A percentile compares a stretch with the other conserved stretches of the same genome.
phyloP scores from a whole-genome alignment of 2,113 vertebrate species.

The Syngnathus scovelli region DNA sequence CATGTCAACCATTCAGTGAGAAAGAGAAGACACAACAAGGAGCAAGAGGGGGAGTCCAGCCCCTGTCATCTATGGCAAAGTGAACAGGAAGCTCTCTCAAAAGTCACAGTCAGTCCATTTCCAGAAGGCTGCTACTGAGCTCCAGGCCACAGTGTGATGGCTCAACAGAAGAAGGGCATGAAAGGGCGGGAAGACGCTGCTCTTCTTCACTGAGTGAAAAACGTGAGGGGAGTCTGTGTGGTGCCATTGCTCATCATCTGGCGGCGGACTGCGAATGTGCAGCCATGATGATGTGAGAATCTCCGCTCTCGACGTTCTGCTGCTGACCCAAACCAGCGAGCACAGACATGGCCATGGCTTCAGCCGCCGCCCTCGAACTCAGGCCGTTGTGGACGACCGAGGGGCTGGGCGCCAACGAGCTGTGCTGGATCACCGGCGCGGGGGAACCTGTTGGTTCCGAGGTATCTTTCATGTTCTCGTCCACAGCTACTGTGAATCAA shows the following conservation, averaged over 20 bases:
- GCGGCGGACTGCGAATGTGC: constrained; percentile 90
- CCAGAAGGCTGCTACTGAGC: constrained; percentile 71
- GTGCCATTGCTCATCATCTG: constrained; percentile 84
- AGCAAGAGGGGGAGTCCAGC: constrained; percentile 67
- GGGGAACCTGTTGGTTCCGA: constrained; percentile 86
- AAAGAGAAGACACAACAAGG: constrained; percentile 19
- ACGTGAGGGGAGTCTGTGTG: constrained; percentile 49
- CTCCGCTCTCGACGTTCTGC: constrained; percentile 78
- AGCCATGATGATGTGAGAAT: constrained; percentile 76
- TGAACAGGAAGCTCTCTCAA: constrained; percentile 69
- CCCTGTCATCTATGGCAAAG: constrained; percentile 74
- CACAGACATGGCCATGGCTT: constrained; percentile 92
- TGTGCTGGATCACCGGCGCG: constrained; percentile 89
- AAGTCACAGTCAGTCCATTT: constrained; percentile 69
- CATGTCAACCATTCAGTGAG: constrained; percentile 23
- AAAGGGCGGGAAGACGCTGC: constrained; percentile 19
- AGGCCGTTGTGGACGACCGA: constrained; percentile 79
- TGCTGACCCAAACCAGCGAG: constrained; percentile 91
- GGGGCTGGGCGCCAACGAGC: constrained; percentile 75
- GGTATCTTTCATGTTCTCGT: constrained; percentile 86
- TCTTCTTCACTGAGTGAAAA: constrained; percentile 38
- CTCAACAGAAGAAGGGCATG: constrained; percentile 38
- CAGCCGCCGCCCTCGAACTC: constrained; percentile 84
- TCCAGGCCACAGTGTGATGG: constrained; percentile 62
- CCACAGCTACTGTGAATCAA: constrained; percentile 64